Base-by-base conservation (phyloP, 2,113 vertebrate species). In the Chinchilla lanigera region DNA sequence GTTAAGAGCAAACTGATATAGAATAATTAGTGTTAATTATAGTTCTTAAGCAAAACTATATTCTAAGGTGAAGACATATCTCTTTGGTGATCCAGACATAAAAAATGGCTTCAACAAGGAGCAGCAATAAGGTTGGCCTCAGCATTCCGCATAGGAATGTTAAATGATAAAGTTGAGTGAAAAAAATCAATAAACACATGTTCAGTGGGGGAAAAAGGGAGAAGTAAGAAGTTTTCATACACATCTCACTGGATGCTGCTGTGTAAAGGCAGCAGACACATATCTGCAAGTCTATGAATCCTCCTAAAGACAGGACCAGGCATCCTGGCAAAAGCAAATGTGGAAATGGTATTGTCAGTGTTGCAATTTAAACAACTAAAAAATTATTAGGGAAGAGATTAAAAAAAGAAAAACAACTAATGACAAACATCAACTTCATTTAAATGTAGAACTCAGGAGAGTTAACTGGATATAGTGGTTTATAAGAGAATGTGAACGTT, bases 111-210 rank as follows among this genome's bases (percentile, higher is more conserved):
- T 67, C 38, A 67, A 84, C 8, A 89, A 81, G 82, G 13, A 90
- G 50, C 86, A 94, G 95, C 93, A 63, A 88, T 88, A 92, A 38
- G 26, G 19, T 78, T 54, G 38, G 35, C 47, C 5, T 88, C 52
- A 71, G 58, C 30, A 52, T 95, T 92, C 94, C 95, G 20, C 22
- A 26, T 19, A 92, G 75, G n/a, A 90, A 95, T 81, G 75, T 67
- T 92, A 94, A 94, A 73, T 81, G 41, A 84, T 61, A 73, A 44
- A 69, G 61, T 12, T 77, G 60, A 95, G n/a, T 75, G n/a, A 91
- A 86, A 54, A 50, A 4, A 44, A 78, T 94, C 54, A 52, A 78
- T 92, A 96, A 75, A 61, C 44, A 54, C 56, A 35, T 30, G 86
- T 2, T 89, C 86, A 73, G 78, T 60, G 24, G 87, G 56, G 65